A percentile compares a stretch with the other conserved stretches of the same genome.
Conservation (phyloP, 2,888 invertebrate species). For the Eristalis pertinax region DNA sequence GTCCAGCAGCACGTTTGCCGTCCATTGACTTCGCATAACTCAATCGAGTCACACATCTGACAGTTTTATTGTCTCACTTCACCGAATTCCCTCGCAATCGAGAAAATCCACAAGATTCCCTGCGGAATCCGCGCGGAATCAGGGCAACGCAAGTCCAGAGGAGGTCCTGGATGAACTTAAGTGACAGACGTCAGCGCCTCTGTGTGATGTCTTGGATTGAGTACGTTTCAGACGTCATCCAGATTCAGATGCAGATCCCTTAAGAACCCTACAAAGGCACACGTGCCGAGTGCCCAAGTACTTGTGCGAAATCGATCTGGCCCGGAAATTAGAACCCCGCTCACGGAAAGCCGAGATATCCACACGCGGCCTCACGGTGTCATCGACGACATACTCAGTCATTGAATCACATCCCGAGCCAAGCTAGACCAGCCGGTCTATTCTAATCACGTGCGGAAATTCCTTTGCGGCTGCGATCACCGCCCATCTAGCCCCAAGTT, state of each 20-base stretch:
- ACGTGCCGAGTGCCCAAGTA: neutral
- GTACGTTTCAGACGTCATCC: too few species aligned
- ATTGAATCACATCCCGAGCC: constrained; percentile 11
- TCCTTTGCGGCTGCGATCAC: constrained; percentile 1
- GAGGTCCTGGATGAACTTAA: too few species aligned
- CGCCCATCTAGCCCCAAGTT: neutral
- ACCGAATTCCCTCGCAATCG: neutral
- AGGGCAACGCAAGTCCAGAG: neutral
- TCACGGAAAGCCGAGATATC: constrained; percentile 12
- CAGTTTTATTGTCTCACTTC: neutral
- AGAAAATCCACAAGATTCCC: neutral
- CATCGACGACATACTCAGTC: neutral
- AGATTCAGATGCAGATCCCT: too few species aligned
- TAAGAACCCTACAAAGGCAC: too few species aligned
- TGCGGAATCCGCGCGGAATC: neutral
- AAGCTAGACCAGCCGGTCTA: constrained; percentile 21
- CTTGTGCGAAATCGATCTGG: neutral
- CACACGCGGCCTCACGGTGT: neutral
- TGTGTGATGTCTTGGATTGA: too few species aligned
- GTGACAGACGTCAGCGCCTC: too few species aligned
- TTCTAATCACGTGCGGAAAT: constrained; percentile 34
- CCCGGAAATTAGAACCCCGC: constrained; percentile 18
- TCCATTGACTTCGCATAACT: neutral
- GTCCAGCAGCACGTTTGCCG: neutral
- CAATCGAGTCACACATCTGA: neutral